A percentile compares a stretch with the other conserved stretches of the same genome.
These are phyloP conservation scores for Elachura formosa DNA, from an alignment of 2,113 vertebrate species.

Conservation along the genomic window DNA sequence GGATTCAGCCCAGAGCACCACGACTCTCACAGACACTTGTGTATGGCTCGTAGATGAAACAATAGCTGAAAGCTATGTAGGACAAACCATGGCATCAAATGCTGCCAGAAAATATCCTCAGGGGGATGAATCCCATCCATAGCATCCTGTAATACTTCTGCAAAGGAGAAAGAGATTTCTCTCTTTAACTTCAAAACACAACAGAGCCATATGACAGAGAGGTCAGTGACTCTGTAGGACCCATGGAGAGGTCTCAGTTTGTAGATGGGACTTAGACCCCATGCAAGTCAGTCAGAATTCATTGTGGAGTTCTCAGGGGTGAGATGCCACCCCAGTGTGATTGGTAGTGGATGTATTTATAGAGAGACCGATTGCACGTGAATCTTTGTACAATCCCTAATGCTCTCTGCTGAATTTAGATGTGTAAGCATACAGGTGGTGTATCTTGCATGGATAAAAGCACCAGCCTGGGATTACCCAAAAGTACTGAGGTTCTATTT, in stretches of 20 bases:
- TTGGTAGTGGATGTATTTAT: neutral
- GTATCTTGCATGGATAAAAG: neutral
- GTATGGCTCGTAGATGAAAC: neutral
- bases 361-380: neutral
- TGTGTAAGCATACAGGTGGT: neutral
- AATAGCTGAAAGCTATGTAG: neutral
- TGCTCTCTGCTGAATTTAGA: neutral
- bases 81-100: neutral
- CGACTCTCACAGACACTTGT: neutral
- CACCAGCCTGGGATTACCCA: neutral
- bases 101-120: neutral
- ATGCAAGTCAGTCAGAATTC: neutral
- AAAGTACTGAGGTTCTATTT: neutral
- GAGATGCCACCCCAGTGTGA: neutral
- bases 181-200: neutral
- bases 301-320: neutral
- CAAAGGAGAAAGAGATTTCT: neutral
- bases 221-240: neutral
- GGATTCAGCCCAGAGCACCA: neutral
- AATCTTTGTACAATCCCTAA: no score
- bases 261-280: neutral
- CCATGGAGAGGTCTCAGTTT: neutral
- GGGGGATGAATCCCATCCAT: neutral
- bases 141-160: neutral
- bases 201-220: neutral